Evolutionary conservation across 1,140 invertebrate species (phyloP).

Genomic region (Babylonia areolata): DNA sequence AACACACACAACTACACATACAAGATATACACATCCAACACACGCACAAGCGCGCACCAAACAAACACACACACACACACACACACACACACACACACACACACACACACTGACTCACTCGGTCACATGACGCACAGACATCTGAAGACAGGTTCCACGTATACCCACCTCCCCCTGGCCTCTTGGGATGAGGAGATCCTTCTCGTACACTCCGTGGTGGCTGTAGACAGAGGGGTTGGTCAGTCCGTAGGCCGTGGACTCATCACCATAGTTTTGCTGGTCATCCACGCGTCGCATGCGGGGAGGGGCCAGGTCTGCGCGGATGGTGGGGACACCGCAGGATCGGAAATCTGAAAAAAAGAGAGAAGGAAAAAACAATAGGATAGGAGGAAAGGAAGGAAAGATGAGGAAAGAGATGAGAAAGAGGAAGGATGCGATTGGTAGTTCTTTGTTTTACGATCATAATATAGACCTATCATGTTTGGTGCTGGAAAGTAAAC

Average conservation of each 20-base stretch:
- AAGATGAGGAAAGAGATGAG: neutral
- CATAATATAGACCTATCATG: no score
- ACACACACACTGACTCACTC: constrained; percentile 13
- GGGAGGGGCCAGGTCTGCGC: constrained; percentile 71
- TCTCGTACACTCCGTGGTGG: constrained; percentile 70
- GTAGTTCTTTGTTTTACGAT: no score
- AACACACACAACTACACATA: no score
- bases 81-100: neutral
- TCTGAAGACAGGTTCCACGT: no score
- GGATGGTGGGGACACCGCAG: constrained; percentile 73
- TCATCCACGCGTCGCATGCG: constrained; percentile 69
- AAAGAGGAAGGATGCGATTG: neutral
- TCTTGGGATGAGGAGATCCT: constrained; percentile 72
- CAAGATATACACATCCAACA: no score
- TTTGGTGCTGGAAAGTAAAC: no score
- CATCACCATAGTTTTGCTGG: constrained; percentile 73
- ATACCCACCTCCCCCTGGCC: constrained; percentile 66
- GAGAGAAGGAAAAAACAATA: neutral
- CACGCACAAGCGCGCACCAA: no score
- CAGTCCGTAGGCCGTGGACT: constrained; percentile 70
- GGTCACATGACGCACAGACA: neutral
- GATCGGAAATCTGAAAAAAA: constrained; percentile 64
- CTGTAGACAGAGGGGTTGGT: constrained; percentile 73
- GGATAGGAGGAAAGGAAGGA: neutral
- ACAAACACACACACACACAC: no score